Percentiles rank a stretch among this genome's conserved stretches.
phyloP scores from a whole-genome alignment of 2,888 invertebrate species.

The Meghimatium bilineatum region DNA sequence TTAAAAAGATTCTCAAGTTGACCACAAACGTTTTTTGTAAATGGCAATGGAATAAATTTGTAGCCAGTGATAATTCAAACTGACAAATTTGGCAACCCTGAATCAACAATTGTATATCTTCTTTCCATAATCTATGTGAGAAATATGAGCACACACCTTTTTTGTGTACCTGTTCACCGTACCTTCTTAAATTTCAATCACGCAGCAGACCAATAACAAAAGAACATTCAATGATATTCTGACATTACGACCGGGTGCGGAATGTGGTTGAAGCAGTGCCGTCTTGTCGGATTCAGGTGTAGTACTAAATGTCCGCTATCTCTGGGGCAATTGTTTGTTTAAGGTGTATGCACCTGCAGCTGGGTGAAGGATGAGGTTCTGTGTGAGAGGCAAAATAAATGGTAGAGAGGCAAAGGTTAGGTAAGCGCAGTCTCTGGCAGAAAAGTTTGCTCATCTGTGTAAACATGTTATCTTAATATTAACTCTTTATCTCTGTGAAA shows the following conservation, averaged over 20 bases:
- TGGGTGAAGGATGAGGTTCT: background rate
- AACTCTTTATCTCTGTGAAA: too few relatives aligned
- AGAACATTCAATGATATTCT: background rate
- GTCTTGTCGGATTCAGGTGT: background rate
- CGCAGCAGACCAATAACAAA: background rate
- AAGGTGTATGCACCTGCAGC: background rate
- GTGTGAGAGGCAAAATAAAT: background rate
- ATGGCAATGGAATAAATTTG: too few relatives aligned
- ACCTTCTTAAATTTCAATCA: background rate
- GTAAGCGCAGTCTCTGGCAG: too few relatives aligned
- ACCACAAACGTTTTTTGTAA: too few relatives aligned
- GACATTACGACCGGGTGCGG: background rate
- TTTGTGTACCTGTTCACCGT: background rate
- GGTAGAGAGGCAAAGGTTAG: background rate
- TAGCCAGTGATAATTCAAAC: too few relatives aligned
- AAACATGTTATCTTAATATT: too few relatives aligned
- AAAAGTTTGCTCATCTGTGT: too few relatives aligned
- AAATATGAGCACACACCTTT: too few relatives aligned
- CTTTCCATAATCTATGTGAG: too few relatives aligned
- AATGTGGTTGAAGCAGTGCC: background rate
- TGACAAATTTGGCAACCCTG: too few relatives aligned
- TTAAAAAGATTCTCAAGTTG: too few relatives aligned
- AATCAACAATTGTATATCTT: too few relatives aligned
- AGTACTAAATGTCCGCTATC: background rate
- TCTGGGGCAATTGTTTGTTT: background rate